Evolutionary conservation across 2,113 vertebrate species (phyloP).

Genomic region (Grantiella picta): DNA sequence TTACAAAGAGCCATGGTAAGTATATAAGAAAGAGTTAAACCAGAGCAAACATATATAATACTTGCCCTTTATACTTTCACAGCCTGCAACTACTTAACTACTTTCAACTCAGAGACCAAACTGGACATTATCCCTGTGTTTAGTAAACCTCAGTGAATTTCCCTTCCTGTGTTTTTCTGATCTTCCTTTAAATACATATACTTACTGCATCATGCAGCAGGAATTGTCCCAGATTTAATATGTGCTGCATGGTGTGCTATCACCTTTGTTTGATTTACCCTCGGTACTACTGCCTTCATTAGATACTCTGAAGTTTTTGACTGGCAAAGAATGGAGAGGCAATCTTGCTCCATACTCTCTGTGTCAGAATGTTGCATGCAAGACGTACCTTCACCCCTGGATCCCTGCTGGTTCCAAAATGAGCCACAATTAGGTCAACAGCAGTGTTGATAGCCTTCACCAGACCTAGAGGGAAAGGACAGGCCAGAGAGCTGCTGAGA

Average conservation of each 20-base stretch:
- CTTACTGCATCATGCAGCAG: background rate
- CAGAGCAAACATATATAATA: background rate
- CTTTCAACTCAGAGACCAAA: background rate
- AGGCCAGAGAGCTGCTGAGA: background rate
- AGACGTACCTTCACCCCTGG: conserved; percentile 88
- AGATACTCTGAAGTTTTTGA: background rate
- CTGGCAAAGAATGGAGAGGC: background rate
- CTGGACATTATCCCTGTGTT: background rate
- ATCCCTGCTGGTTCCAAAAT: conserved; percentile 94
- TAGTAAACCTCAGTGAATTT: background rate
- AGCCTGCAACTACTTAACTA: background rate
- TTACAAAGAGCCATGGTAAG: background rate
- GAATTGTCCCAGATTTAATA: background rate
- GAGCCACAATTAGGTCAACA: conserved; percentile 94
- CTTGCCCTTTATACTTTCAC: background rate
- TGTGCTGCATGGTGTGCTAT: background rate
- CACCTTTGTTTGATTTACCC: background rate
- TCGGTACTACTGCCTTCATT: background rate
- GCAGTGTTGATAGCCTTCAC: conserved; percentile 94
- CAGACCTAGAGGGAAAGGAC: conserved; percentile 72
- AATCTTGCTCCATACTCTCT: background rate
- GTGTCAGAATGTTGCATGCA: background rate
- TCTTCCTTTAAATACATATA: background rate
- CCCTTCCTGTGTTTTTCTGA: background rate
- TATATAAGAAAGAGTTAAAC: background rate